Evolutionary conservation across 2,113 vertebrate genomes (phyloP).

Genomic region (Barnardius zonarius): DNA sequence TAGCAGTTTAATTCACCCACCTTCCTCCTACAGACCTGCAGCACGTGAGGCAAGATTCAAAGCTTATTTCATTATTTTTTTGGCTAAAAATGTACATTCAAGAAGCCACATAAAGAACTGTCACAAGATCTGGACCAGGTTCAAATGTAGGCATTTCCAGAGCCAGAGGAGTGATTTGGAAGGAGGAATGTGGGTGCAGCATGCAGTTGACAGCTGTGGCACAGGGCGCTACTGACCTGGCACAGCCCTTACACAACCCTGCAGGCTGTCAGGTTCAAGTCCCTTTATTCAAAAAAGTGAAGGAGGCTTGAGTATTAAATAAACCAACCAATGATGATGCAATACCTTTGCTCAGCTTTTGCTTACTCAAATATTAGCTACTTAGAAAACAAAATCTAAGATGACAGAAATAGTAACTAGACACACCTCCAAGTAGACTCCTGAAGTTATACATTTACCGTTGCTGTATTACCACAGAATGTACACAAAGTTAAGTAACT

Average conservation of each 20-base stretch:
- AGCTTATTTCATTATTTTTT: not conserved
- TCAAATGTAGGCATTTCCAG: not conserved
- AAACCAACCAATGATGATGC: accelerated
- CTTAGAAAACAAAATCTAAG: not conserved
- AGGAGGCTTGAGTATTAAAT: not conserved
- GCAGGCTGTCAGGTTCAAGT: not conserved
- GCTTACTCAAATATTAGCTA: not conserved
- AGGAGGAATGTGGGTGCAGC: not conserved
- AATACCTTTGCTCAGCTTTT: not conserved
- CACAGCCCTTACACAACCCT: not conserved
- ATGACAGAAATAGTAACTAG: not conserved
- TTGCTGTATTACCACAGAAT: not conserved
- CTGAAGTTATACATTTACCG: not conserved
- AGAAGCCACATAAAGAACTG: not conserved
- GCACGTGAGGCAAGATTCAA: not conserved
- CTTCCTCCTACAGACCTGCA: not conserved
- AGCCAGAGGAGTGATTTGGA: not conserved
- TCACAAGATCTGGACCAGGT: not conserved
- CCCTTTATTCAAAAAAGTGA: not conserved
- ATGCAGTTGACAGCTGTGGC: not conserved
- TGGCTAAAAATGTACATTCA: not conserved
- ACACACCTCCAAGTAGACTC: not conserved
- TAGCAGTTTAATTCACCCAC: not conserved
- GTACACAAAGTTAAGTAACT: not conserved
- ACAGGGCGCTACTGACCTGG: not conserved